Base-by-base conservation (phyloP, 2,797 vertebrate genomes). In the Anabacerthia variegaticeps region DNA sequence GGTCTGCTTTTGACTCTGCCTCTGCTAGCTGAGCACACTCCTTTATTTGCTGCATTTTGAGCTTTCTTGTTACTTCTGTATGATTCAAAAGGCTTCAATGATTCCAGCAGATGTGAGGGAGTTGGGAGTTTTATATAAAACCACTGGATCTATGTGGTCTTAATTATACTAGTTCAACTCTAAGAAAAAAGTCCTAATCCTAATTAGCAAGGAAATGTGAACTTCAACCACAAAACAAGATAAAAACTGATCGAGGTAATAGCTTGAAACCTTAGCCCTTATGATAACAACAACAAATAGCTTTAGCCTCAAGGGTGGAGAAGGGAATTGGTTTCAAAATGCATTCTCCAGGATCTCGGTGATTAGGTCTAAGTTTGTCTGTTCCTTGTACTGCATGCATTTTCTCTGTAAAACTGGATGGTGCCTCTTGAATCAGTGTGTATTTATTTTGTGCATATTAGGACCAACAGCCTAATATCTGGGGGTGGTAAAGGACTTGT, bases 371-470 rank as follows among this genome's bases (percentile, higher is more conserved):
- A 4, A 85, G 56, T 83, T 93, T 59, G 52, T 96, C 89, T 92
- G 15, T 73, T 96, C 77, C 49, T 94, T 86, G 91, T 93, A 79
- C 85, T 91, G 84, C 94, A 97, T 95, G 95, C 94, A 41, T 95
- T 96, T 85, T 78, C 93, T 85, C 94, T 95, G 92, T 96, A 67
- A 95, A 96, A 97, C 92, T 97, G 96, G 93, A 69, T 95, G 89
- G 90, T 96, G 92, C 94, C 93, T 95, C 89, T 88, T 97, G 94
- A 97, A 90, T 85, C 88, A 34, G 85, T 96, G 94, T 92, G 8
- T 86, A 30, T 94, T 96, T 96, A 95, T 96, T 93, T 96, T 92
- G 69, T 86, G 89, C 72, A 6, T 96, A 90, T 97, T 97, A 94
- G 94, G 96, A 97, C 94, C 82, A 76, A 92, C 91, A 94, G 91